Percentiles rank a stretch among this genome's conserved stretches.
Conservation (phyloP, 2,888 invertebrate genomes). For the Amiota communis region DNA sequence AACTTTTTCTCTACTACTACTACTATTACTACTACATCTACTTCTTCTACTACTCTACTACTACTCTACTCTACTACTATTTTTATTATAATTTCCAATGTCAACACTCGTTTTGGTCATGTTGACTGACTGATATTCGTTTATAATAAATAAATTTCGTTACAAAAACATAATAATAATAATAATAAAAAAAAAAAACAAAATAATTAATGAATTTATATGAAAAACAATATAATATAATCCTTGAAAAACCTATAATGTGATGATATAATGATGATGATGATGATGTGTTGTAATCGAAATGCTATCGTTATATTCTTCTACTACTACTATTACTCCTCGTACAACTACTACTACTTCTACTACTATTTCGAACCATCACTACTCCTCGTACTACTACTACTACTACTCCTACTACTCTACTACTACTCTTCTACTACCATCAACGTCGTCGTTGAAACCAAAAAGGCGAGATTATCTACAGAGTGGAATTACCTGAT, state of each 20-base stretch:
- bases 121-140: neutral
- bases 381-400: conserved; percentile 44
- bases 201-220: neutral
- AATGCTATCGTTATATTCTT: conserved; percentile 41
- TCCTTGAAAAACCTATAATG: too few relatives aligned
- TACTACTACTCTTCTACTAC: conserved; percentile 47
- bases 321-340: conserved; percentile 52
- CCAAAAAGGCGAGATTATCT: conserved; percentile 88
- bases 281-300: neutral
- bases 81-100: conserved; percentile 31
- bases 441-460: conserved; percentile 37
- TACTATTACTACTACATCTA: conserved; percentile 27
- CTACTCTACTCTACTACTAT: conserved; percentile 37
- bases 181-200: neutral
- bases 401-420: conserved; percentile 48
- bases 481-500: conserved; percentile 93
- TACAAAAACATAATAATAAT: neutral
- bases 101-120: too few relatives aligned
- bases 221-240: too few relatives aligned
- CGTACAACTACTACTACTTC: conserved; percentile 47
- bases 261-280: too few relatives aligned
- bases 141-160: neutral
- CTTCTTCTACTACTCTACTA: conserved; percentile 49
- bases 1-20: neutral
- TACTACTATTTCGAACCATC: conserved; percentile 41